Evolutionary conservation across 2,113 vertebrate species (phyloP).

Genomic region (Pterocles gutturalis): DNA sequence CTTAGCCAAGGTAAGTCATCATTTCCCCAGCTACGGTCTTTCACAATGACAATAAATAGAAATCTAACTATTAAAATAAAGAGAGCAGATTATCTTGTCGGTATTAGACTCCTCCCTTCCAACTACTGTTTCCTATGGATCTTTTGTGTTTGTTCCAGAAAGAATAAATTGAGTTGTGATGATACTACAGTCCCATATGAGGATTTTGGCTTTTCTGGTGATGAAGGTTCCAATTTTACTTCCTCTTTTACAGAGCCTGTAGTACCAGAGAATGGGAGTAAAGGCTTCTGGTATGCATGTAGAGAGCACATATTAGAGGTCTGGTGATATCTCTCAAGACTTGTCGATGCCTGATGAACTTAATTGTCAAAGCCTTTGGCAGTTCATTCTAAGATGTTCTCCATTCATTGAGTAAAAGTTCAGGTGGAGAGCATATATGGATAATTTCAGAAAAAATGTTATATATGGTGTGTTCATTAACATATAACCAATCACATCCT

Average conservation of each 20-base stretch:
- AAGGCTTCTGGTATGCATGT: not conserved
- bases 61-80: not conserved
- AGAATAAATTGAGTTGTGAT: not conserved
- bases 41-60: not conserved
- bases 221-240: not conserved
- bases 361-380: not conserved
- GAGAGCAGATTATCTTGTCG: not conserved
- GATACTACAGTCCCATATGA: not conserved
- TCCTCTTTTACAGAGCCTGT: not conserved
- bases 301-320: not conserved
- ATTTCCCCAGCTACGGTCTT: not conserved
- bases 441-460: not conserved
- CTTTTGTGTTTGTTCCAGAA: not conserved
- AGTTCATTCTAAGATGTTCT: not conserved
- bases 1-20: slow-evolving; percentile 88
- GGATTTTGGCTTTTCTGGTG: not conserved
- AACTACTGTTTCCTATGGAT: not conserved
- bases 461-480: not conserved
- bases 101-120: not conserved
- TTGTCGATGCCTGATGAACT: not conserved
- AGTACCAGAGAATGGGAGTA: not conserved
- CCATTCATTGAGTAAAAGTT: not conserved
- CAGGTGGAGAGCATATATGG: not conserved
- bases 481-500: not conserved
- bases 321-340: not conserved